Evolutionary conservation across 2,888 invertebrate species (phyloP), one percentile per base, ranked within the genome.

Genomic region (Hydrotaea cyrtoneurina): DNA sequence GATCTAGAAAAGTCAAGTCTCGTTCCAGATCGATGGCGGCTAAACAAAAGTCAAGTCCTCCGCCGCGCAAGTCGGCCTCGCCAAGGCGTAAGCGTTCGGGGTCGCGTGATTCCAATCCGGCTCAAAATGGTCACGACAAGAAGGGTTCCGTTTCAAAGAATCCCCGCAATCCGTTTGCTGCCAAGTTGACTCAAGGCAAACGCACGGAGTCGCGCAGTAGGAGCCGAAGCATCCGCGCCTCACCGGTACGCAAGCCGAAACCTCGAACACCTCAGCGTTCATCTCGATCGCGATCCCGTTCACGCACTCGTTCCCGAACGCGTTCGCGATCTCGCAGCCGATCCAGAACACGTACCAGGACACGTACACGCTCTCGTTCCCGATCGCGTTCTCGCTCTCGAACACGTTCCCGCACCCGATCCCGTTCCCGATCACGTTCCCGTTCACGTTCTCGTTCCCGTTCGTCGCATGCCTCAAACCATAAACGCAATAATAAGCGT

Each of bases 401-500:
- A n/a, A 89, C 89, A 0, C 86, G 86, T n/a, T 86, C 86, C n/a
- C 86, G 71, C 39, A 87, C 88, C 43, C 86, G 86, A 8, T 87
- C 87, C 0, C 88, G 88, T 76, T 88, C 87, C 72, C 89, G 89
- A 71, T 86, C 80, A 59, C 64, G 76, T 55, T 59, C 76, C 2
- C 87, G 89, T 78, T 89, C 88, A 62, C 89, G 89, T 46, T 87
- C 87, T 59, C 89, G 89, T 23, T 88, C 91, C 21, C 88, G 88
- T 78, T 91, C 90, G 43, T 89, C 90, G 7, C 88, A 88, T 82
- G 92, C 90, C 74, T 82, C 85, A 80, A 87, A 19, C 50, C 90
- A 90, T 53, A 92, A 93, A 62, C 92, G 90, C 77, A 92, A 92
- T 71, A 90, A 90, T 8, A 90, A 92, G 11, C 93, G 93, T 69